Base-by-base conservation (phyloP, 1,140 invertebrate genomes). In the Pseudachorutes palmiensis region DNA sequence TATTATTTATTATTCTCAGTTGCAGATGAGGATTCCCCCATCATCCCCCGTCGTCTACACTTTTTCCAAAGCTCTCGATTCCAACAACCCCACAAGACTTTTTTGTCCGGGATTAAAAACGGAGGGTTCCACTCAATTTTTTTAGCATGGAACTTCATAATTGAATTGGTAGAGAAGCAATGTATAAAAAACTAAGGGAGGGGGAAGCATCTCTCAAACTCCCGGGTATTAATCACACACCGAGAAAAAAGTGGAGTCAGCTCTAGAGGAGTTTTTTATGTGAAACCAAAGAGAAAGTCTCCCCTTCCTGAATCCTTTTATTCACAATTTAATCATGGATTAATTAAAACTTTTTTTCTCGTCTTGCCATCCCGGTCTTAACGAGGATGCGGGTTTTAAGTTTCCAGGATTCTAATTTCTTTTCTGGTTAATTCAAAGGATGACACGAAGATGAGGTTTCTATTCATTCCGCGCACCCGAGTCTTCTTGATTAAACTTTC, bases 271-370 rank as follows among this genome's bases (percentile, higher is more conserved):
- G 36, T 70, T 70, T 65, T 66, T 70, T 61, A 70, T 66, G 62
- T 59, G 68, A 65, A 60, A 26, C 64, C 68, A 66, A 70, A 70
- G 65, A 70, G 66, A 64, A 45, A 45, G 36, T 45, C 19, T 19
- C 36, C 19, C 36, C 9, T 12, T 45, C 19, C 36, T 12, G 19
- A 19, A 45, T 45, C 36, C 36, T 19, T 45, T 45, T 45, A 45
- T 64, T 64, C 68, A 70, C 64, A 70, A 70, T 70, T 70, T 70
- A 70, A 70, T 70, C 62, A 66, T 64, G 66, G 68, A 70, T 70
- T 70, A 70, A 70, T 70, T 70, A 70, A 70, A 70, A 70, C 64
- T 70, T 70, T 67, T 70, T 64, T 45, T 48, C 30, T 61, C 30
- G 24, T 30, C 28, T 29, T 19, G 3, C 59, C 36, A 45, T 9